These are phyloP conservation scores for Prinia subflava DNA, from an alignment of 2,113 vertebrate species.

Conservation along the genomic window DNA sequence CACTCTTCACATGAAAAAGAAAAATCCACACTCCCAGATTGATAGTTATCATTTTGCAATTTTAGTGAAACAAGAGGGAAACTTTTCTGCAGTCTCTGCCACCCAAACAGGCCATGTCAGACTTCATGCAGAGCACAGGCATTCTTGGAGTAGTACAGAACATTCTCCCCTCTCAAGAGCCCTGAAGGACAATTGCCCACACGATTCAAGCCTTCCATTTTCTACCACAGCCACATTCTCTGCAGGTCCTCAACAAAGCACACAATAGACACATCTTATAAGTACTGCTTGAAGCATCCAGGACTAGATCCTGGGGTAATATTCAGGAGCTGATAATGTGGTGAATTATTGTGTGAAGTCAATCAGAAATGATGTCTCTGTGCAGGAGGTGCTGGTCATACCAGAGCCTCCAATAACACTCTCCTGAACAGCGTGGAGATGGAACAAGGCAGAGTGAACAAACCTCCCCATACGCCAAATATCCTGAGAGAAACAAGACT, in stretches of 20 bases:
- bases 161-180: background rate
- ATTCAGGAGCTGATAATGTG: background rate
- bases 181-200: background rate
- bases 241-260: background rate
- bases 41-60: background rate
- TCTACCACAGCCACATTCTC: background rate
- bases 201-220: background rate
- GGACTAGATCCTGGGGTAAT: background rate
- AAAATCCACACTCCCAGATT: background rate
- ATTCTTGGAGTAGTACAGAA: background rate
- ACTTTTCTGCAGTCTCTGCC: background rate
- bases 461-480: background rate
- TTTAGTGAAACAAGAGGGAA: slow-evolving; percentile 20
- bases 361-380: background rate
- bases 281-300: background rate
- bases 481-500: background rate
- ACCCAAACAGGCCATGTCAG: background rate
- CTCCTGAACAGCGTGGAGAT: background rate
- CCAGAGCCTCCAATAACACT: background rate
- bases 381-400: background rate
- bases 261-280: background rate
- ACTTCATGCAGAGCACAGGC: background rate
- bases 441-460: background rate
- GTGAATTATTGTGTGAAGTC: background rate
- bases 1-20: background rate